Conservation (phyloP, 2,797 vertebrate genomes). For the Eospalax fontanierii region DNA sequence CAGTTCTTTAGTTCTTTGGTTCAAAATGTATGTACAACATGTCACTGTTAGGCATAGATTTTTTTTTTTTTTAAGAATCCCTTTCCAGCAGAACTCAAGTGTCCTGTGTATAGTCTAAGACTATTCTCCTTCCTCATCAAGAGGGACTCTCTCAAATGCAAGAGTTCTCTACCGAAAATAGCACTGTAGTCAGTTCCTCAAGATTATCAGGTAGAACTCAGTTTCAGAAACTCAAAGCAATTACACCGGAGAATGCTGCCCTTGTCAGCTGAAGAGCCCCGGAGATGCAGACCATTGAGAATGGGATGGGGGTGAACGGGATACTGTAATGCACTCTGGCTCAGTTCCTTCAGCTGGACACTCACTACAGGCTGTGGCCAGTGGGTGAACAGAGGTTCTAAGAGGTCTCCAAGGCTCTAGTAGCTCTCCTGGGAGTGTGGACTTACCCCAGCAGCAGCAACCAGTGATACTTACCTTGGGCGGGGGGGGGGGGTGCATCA, state of each 20-base stretch:
- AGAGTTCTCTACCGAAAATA: not conserved
- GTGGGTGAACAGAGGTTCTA: not conserved
- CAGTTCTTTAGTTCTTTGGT: not conserved
- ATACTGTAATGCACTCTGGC: accelerated
- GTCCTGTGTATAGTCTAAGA: accelerated
- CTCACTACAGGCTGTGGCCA: too few relatives aligned
- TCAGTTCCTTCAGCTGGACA: not conserved
- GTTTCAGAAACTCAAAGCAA: conserved; percentile 16
- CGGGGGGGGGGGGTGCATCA: not conserved
- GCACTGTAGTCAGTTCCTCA: not conserved
- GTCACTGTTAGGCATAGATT: not conserved
- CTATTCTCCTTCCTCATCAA: not conserved
- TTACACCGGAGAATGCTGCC: not conserved
- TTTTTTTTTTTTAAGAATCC: not conserved
- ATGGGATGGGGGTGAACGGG: too few relatives aligned
- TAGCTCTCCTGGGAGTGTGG: too few relatives aligned
- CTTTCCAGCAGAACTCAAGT: not conserved
- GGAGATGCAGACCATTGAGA: not conserved
- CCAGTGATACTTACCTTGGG: conserved; percentile 66
- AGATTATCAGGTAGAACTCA: not conserved
- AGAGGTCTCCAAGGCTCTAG: not conserved
- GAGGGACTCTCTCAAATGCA: not conserved
- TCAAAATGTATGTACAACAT: not conserved
- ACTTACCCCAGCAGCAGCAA: not conserved
- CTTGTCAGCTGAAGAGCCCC: not conserved